Evolutionary conservation across 2,113 vertebrate species (phyloP).

Genomic region (Brienomyrus longianalis): DNA sequence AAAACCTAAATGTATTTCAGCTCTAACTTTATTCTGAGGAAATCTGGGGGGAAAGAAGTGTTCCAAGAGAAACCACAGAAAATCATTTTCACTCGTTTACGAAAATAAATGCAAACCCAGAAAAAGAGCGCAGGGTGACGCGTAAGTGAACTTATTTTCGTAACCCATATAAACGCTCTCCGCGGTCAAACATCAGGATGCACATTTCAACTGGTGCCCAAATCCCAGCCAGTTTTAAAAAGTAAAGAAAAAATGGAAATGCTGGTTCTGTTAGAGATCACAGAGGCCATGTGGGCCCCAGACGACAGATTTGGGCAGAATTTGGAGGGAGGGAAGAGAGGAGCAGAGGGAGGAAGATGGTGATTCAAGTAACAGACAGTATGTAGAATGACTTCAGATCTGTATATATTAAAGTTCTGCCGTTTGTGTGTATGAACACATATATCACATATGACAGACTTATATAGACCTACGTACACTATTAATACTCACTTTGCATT

Average conservation of each 20-base stretch:
- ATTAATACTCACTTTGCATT: background rate
- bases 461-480: background rate
- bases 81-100: background rate
- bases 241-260: background rate
- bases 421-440: background rate
- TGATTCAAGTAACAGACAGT: background rate
- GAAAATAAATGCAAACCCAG: background rate
- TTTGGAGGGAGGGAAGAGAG: background rate
- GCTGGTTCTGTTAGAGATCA: background rate
- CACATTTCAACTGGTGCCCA: background rate
- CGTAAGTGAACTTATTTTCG: background rate
- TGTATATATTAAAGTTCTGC: background rate
- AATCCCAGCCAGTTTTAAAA: background rate
- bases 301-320: background rate
- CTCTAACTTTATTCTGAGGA: background rate
- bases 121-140: background rate
- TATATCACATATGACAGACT: background rate
- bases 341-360: background rate
- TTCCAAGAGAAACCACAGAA: background rate
- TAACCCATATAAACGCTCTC: background rate
- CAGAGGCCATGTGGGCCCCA: constrained; percentile 20
- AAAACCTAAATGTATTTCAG: background rate
- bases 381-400: background rate
- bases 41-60: background rate
- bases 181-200: background rate